Conservation (phyloP, 1,140 invertebrate species). For the Zaprionus camerounensis region DNA sequence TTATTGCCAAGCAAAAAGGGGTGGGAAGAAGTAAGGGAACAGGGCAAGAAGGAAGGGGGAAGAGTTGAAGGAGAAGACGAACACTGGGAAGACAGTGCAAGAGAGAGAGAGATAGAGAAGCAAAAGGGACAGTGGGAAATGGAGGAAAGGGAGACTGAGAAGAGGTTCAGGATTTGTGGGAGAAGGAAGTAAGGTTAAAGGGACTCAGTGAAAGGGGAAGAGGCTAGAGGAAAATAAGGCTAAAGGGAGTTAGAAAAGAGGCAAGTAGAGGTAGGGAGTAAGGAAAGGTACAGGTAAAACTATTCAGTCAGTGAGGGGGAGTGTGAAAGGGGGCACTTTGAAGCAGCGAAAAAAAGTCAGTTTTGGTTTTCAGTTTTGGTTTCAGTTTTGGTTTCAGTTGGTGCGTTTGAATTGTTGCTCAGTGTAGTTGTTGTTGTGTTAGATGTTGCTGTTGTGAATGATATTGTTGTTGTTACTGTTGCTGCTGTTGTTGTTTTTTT, state of each 20-base stretch:
- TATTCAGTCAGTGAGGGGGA: not conserved
- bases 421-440: not conserved
- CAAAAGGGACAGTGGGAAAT: not conserved
- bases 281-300: not conserved
- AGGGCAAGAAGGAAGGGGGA: not conserved
- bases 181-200: not conserved
- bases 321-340: slow-evolving; percentile 4
- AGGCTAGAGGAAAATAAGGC: accelerated
- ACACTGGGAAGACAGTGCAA: not conserved
- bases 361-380: slow-evolving; percentile 38
- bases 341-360: not conserved
- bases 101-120: not conserved
- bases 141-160: not conserved
- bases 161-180: not conserved
- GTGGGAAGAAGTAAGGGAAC: not conserved
- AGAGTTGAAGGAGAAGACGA: not conserved
- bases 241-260: not conserved
- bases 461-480: not conserved
- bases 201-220: not conserved
- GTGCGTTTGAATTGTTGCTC: slow-evolving; percentile 36
- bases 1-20: slow-evolving; percentile 46
- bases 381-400: slow-evolving; percentile 31
- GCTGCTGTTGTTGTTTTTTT: not conserved
- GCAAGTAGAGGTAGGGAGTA: not conserved
- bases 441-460: not conserved